Conservation (phyloP, 2,113 vertebrate genomes). For the Thryonomys swinderianus region DNA sequence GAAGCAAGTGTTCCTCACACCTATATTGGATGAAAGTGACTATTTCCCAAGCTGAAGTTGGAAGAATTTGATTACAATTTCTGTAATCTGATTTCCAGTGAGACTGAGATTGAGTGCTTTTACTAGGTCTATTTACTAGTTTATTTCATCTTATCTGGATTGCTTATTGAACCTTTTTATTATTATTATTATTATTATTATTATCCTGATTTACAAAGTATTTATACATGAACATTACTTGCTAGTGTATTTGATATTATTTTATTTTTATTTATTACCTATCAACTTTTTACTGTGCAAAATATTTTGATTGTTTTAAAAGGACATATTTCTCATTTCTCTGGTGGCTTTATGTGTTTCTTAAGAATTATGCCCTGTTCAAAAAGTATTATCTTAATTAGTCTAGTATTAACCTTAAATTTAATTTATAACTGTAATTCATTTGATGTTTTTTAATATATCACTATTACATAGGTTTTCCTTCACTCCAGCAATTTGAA, state of each 20-base stretch:
- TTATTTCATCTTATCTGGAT: background rate
- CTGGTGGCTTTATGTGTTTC: background rate
- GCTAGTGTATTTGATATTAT: background rate
- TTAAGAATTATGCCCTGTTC: background rate
- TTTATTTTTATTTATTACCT: background rate
- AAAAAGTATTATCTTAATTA: background rate
- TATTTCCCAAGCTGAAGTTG: background rate
- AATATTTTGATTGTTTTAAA: background rate
- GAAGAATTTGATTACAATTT: conserved; percentile 18
- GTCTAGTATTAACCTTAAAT: background rate
- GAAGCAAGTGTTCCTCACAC: background rate
- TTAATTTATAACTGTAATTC: background rate
- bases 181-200: background rate
- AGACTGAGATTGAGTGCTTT: background rate
- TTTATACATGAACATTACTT: background rate
- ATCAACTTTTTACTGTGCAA: background rate
- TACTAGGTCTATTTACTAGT: background rate
- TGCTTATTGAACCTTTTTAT: background rate
- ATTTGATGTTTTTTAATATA: background rate
- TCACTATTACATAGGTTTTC: background rate
- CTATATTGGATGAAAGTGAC: background rate
- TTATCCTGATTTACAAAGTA: background rate
- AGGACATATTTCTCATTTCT: background rate
- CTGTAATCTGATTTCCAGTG: background rate
- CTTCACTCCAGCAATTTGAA: background rate